A percentile compares a stretch with the other conserved stretches of the same genome.
Evolutionary conservation across 2,113 vertebrate genomes (phyloP).

Genomic region (Piliocolobus tephrosceles): DNA sequence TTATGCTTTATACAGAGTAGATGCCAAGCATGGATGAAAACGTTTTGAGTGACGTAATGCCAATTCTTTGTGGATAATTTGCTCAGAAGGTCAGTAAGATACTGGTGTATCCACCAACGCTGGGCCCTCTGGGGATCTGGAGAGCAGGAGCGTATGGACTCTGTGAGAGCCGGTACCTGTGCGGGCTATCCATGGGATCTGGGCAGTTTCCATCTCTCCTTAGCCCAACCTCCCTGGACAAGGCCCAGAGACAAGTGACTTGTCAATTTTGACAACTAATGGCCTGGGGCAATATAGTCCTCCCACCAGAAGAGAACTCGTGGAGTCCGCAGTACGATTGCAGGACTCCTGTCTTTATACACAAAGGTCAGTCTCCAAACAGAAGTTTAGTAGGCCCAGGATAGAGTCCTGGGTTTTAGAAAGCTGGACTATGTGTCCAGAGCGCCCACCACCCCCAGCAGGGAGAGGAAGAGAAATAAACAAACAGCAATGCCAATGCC

Average conservation of each 20-base stretch:
- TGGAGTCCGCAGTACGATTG: not conserved
- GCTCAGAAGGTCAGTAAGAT: not conserved
- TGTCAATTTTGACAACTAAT: not conserved
- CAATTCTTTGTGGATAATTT: not conserved
- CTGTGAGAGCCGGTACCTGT: not conserved
- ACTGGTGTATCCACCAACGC: not conserved
- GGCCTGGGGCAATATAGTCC: accelerated
- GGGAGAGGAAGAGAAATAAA: constrained; percentile 59
- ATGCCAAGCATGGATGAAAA: not conserved
- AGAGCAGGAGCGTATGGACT: not conserved
- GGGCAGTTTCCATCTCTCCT: not conserved
- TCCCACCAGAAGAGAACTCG: not conserved
- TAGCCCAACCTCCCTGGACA: not conserved
- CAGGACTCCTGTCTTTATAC: not conserved
- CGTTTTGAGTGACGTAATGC: not conserved
- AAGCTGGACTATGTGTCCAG: not conserved
- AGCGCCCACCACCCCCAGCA: constrained; percentile 49
- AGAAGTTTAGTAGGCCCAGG: not conserved
- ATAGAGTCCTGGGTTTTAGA: not conserved
- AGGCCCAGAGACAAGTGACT: not conserved
- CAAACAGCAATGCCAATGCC: constrained; percentile 80
- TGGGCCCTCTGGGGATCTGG: not conserved
- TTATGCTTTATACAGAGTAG: not conserved
- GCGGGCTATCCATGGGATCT: not conserved
- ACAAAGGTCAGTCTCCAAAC: not conserved